Evolutionary conservation across 2,888 invertebrate genomes (phyloP).

Genomic region (Nemurella pictetii): DNA sequence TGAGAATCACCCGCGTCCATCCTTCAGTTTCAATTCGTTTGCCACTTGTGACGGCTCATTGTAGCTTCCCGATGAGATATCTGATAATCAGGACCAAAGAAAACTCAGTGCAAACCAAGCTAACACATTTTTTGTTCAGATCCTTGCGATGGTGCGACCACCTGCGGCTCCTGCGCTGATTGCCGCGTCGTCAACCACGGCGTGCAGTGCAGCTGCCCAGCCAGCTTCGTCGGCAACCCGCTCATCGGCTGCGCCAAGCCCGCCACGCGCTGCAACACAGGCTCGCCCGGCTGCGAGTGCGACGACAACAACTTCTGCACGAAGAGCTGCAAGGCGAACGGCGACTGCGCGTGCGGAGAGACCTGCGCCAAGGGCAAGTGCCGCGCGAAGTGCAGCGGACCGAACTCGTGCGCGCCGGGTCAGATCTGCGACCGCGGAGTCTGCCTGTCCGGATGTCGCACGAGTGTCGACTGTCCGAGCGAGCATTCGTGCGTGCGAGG

Average conservation of each 20-base stretch:
- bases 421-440: slow-evolving; percentile 53
- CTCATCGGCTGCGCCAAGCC: slow-evolving; percentile 75
- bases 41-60: too few relatives aligned
- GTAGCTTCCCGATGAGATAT: too few relatives aligned
- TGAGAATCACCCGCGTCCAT: too few relatives aligned
- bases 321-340: slow-evolving; percentile 64
- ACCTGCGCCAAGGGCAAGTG: slow-evolving; percentile 74
- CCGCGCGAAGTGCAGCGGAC: slow-evolving; percentile 68
- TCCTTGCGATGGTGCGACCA: slow-evolving; percentile 73
- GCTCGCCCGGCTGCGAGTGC: slow-evolving; percentile 64
- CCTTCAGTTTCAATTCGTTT: too few relatives aligned
- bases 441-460: slow-evolving; percentile 79
- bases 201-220: slow-evolving; percentile 82
- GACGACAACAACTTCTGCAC: slow-evolving; percentile 80
- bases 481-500: slow-evolving; percentile 72
- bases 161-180: slow-evolving; percentile 82
- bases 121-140: slow-evolving; percentile 56
- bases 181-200: slow-evolving; percentile 83
- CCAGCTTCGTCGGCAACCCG: slow-evolving; percentile 80
- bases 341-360: slow-evolving; percentile 82
- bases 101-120: too few relatives aligned
- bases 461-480: slow-evolving; percentile 76
- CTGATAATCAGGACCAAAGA: too few relatives aligned
- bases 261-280: slow-evolving; percentile 68
- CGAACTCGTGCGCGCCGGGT: slow-evolving; percentile 58